These are phyloP conservation scores for Pterocles gutturalis DNA, from an alignment of 2,113 vertebrate genomes.

Conservation along the genomic window DNA sequence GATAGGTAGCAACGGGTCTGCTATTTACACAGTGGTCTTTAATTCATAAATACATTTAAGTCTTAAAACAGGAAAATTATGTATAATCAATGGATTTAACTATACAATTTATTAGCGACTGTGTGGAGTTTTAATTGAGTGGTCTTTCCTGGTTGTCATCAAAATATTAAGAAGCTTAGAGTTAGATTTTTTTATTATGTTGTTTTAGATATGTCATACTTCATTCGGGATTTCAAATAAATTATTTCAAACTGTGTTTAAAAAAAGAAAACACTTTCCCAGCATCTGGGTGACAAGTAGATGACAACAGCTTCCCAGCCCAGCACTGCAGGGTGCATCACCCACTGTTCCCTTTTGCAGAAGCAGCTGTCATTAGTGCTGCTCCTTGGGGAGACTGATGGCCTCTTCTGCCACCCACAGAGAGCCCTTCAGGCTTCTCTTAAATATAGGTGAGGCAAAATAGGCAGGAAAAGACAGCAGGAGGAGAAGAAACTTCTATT, in stretches of 20 bases:
- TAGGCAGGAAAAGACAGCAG: not conserved
- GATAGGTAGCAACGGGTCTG: not conserved
- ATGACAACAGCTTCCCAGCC: not conserved
- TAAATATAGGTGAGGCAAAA: slow-evolving; percentile 1
- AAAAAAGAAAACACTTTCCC: not conserved
- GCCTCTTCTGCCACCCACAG: not conserved
- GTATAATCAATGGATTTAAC: not conserved
- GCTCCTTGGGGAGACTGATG: not conserved
- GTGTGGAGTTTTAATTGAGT: not conserved
- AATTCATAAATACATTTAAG: not conserved
- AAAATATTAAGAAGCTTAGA: not conserved
- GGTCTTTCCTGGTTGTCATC: not conserved
- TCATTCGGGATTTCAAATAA: not conserved
- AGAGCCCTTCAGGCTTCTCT: not conserved
- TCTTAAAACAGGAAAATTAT: not conserved
- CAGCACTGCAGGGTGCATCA: not conserved
- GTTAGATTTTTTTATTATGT: not conserved
- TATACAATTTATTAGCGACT: not conserved
- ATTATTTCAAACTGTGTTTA: not conserved
- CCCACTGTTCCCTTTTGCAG: not conserved
- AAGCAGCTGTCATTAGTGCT: not conserved
- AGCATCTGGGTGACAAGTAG: not conserved
- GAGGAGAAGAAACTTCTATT: not conserved
- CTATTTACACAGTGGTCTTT: not conserved
- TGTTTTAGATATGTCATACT: not conserved